Evolutionary conservation across 2,888 invertebrate species (phyloP), one percentile per base, ranked within the genome.

Genomic region (Hermodice carunculata): DNA sequence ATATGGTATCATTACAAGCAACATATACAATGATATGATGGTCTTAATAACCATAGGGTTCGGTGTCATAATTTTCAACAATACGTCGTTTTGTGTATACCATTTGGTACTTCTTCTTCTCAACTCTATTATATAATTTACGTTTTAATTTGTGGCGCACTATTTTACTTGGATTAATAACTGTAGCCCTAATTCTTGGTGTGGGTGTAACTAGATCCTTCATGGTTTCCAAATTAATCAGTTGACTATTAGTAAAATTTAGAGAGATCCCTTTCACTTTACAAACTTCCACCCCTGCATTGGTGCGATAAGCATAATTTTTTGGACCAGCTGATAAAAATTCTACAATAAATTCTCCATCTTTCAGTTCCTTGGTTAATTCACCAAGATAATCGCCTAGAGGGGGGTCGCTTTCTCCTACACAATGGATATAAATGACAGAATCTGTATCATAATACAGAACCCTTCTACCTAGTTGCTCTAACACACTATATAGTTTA

Each of bases 111-210:
- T 24, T 48, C n/a, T 48, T 48, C 6, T 64, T 29, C 56, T 52
- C 53, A 69, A 69, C 93, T 81, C 90, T 89, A 84, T 93, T 93
- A 87, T 91, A 91, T 67, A 94, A 89, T 79, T 90, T 89, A 66
- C 94, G 93, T 86, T n/a, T 26, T n/a, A 24, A 6, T n/a, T 91
- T 92, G 79, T 92, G 60, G 42, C 73, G 54, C 11, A 43, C 64
- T 34, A 71, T 71, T 62, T 73, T 73, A n/a, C 43, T 40, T n/a
- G 66, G 66, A 51, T 71, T 69, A 19, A 53, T 63, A 8, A 61
- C 40, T 22, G 29, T 4, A 48, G 3, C 26, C 3, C 24, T 6
- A 2, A 6, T 11, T n/a, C n/a, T n/a, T 17, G 17, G 6, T 2
- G 6, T 11, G 5, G 26, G 14, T n/a, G 11, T 4, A 26, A 37